Conservation (phyloP, 2,113 vertebrate species). For the Erpornis zantholeuca region DNA sequence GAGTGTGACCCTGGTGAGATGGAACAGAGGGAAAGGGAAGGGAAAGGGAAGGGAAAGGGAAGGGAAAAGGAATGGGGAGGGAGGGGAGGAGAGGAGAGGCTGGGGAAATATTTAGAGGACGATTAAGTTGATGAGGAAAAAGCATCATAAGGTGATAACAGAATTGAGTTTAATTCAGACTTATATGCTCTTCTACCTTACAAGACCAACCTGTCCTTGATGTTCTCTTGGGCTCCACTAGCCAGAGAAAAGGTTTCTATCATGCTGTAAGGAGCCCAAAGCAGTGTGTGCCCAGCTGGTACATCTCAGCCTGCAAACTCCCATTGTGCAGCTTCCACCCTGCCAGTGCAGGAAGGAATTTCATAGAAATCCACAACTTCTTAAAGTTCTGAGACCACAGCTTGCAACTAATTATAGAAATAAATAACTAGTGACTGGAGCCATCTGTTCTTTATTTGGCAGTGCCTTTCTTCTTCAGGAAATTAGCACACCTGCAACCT, state of each 20-base stretch:
- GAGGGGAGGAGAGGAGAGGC: too few relatives aligned
- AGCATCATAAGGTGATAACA: not conserved
- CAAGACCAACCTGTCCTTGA: not conserved
- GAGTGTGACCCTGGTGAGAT: not conserved
- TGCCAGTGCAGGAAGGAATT: not conserved
- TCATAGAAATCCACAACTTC: constrained; percentile 53
- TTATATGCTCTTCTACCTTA: not conserved
- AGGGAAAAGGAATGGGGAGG: too few relatives aligned
- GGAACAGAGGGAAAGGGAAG: not conserved
- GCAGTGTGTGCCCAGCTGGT: not conserved
- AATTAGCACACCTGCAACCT: constrained; percentile 66
- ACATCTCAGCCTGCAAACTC: not conserved
- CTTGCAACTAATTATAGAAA: constrained; percentile 75
- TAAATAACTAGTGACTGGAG: constrained; percentile 75
- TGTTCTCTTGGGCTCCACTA: not conserved
- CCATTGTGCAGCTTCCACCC: not conserved
- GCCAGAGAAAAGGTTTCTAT: not conserved
- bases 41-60: not conserved
- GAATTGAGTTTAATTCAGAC: not conserved
- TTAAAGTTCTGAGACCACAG: constrained; percentile 67
- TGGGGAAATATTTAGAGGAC: not conserved
- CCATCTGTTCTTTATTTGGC: constrained; percentile 76
- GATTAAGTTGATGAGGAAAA: not conserved
- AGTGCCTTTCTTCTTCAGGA: constrained; percentile 47
- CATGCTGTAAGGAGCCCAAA: not conserved